Evolutionary conservation across 2,113 vertebrate genomes (phyloP).

Genomic region (Ceyx melanurus): DNA sequence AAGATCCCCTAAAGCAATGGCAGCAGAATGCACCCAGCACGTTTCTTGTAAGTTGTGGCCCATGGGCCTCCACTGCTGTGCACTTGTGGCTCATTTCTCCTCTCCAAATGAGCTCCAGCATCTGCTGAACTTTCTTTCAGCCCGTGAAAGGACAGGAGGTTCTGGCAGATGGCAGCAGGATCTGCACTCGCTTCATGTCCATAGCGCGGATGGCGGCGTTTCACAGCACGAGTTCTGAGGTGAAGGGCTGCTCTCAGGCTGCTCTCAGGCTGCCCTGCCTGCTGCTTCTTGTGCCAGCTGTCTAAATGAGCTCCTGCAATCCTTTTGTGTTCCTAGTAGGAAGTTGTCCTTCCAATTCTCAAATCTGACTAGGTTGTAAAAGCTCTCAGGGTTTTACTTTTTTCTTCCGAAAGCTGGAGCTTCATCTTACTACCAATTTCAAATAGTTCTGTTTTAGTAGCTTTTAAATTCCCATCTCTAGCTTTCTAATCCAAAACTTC

Average conservation of each 20-base stretch:
- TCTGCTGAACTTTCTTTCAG: conserved; percentile 52
- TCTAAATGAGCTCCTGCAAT: not conserved
- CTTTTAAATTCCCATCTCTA: not conserved
- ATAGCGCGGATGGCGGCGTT: conserved; percentile 55
- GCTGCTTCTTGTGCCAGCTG: too few species aligned
- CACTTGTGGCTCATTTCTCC: not conserved
- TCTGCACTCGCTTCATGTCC: conserved; percentile 51
- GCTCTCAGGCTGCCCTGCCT: too few species aligned
- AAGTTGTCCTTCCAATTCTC: not conserved
- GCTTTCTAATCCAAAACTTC: not conserved
- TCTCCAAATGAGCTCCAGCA: not conserved
- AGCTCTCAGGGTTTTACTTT: not conserved
- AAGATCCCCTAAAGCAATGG: not conserved
- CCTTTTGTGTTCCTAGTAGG: not conserved
- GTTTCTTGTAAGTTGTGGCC: conserved; percentile 52
- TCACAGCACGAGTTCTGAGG: conserved; percentile 70
- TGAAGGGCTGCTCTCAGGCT: too few species aligned
- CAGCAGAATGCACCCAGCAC: not conserved
- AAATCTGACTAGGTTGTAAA: not conserved
- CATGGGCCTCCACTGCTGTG: not conserved
- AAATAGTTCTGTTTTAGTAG: not conserved
- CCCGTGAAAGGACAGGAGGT: conserved; percentile 50
- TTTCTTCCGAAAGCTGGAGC: not conserved
- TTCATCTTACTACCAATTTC: not conserved
- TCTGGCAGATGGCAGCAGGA: not conserved